Evolutionary conservation across 2,113 vertebrate species (phyloP).

Genomic region (Neogale vison): DNA sequence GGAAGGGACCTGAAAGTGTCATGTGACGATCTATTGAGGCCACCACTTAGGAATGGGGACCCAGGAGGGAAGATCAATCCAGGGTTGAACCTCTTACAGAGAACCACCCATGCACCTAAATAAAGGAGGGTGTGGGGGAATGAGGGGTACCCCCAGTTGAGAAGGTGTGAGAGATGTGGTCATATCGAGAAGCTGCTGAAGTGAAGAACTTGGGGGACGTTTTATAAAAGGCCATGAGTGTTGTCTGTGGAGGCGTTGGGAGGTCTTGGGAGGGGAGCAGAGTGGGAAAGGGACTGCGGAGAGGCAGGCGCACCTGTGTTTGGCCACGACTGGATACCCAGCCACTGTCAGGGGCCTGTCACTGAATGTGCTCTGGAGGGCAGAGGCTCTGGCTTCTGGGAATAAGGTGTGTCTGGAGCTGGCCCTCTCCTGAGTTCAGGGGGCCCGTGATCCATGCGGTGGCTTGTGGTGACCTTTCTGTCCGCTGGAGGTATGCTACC

Average conservation of each 20-base stretch:
- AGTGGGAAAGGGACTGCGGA: rapidly evolving
- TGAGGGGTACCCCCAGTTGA: not conserved
- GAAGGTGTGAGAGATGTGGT: not conserved
- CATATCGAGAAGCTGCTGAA: not conserved
- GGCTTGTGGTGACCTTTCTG: not conserved
- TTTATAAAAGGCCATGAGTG: not conserved
- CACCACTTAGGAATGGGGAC: too few relatives aligned
- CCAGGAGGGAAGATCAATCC: not conserved
- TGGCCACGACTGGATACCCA: not conserved
- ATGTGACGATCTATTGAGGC: not conserved
- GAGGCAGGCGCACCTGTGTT: not conserved
- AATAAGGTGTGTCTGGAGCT: not conserved
- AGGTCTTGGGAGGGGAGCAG: rapidly evolving
- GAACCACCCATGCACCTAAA: not conserved
- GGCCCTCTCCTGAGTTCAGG: not conserved
- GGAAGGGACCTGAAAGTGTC: not conserved
- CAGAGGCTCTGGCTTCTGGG: not conserved
- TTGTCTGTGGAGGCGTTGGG: not conserved
- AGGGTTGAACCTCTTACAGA: not conserved
- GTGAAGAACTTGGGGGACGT: not conserved
- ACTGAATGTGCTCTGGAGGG: too few relatives aligned
- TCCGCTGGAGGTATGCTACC: not conserved
- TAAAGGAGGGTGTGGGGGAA: not conserved
- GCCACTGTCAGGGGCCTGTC: not conserved
- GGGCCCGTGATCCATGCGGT: not conserved